phyloP scores from a whole-genome alignment of 2,797 vertebrate genomes.

The Acanthornis magna region DNA sequence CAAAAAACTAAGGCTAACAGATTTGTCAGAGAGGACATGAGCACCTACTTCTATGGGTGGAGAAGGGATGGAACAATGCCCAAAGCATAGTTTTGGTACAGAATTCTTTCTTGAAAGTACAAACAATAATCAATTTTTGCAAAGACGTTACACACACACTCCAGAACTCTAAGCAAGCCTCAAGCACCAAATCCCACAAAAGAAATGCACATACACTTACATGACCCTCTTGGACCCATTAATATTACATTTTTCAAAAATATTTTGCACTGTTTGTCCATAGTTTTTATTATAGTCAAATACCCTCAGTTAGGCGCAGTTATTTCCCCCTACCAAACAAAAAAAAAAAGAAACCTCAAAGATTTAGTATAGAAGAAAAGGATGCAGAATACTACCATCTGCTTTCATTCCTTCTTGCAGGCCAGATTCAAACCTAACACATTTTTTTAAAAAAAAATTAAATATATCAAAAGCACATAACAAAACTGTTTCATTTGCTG shows the following conservation, averaged over 20 bases:
- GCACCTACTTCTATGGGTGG: rapidly evolving
- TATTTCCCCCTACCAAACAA: background rate
- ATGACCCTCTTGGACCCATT: background rate
- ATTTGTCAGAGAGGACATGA: background rate
- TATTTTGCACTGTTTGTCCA: background rate
- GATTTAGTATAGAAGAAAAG: background rate
- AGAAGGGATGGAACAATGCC: background rate
- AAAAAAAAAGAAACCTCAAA: background rate
- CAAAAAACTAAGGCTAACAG: background rate
- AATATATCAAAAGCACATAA: background rate
- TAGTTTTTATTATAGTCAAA: background rate
- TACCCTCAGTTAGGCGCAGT: background rate
- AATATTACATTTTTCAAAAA: background rate
- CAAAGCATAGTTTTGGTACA: rapidly evolving
- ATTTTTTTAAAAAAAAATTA: background rate
- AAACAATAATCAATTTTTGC: background rate
- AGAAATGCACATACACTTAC: background rate
- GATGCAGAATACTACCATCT: background rate
- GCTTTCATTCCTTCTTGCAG: background rate
- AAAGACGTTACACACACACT: background rate
- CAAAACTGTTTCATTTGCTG: background rate
- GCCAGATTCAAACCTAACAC: background rate
- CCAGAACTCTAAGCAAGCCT: background rate
- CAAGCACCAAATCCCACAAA: background rate
- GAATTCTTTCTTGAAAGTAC: background rate